phyloP scores from a whole-genome alignment of 2,888 invertebrate genomes.

The Heliconius sara region DNA sequence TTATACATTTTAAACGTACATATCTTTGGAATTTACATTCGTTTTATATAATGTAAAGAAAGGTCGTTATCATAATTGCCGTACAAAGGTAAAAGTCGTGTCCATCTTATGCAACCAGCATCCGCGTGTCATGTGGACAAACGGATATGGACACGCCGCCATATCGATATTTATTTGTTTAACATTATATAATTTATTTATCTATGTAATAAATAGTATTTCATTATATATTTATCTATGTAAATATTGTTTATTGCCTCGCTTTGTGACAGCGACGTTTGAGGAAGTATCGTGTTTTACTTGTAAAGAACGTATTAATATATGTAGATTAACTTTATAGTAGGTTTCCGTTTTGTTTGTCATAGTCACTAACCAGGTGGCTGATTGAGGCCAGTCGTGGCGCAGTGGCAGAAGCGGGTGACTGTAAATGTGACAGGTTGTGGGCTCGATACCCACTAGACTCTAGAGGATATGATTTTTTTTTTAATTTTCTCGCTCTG shows the following conservation, averaged over 20 bases:
- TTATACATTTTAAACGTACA: too few relatives aligned
- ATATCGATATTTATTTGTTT: constrained; percentile 4
- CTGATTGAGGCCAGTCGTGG: too few relatives aligned
- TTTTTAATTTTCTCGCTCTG: not conserved
- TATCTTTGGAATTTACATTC: too few relatives aligned
- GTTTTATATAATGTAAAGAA: not conserved
- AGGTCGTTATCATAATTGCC: not conserved
- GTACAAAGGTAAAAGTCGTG: not conserved
- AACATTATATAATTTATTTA: not conserved
- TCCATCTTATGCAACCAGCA: not conserved
- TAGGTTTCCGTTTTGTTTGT: too few relatives aligned
- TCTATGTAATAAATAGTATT: too few relatives aligned
- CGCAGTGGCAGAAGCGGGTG: too few relatives aligned
- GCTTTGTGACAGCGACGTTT: not conserved
- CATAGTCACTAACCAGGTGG: too few relatives aligned
- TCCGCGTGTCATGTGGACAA: not conserved
- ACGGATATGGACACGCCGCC: not conserved
- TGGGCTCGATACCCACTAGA: not conserved
- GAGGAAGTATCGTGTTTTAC: not conserved
- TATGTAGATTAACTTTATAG: not conserved
- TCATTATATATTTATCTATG: not conserved
- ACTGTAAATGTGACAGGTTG: not conserved
- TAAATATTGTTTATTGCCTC: not conserved
- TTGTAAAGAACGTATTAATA: not conserved
- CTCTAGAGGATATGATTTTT: not conserved